Conservation (phyloP, 2,113 vertebrate genomes). For the Labeo catla region DNA sequence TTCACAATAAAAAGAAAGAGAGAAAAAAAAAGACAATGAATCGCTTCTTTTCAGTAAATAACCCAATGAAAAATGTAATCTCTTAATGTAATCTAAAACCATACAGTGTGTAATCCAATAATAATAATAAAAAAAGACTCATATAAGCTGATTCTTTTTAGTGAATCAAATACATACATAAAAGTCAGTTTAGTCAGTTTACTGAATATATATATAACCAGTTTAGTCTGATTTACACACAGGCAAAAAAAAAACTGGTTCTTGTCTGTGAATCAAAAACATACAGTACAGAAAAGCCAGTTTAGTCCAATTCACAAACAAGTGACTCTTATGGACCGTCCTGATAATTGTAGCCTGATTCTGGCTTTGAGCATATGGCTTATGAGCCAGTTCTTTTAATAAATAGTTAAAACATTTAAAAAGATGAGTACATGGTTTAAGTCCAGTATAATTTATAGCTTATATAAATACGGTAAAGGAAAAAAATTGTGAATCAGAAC, state of each 20-base stretch:
- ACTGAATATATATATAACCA: too few species aligned
- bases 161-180: too few species aligned
- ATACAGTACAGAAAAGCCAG: background rate
- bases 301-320: background rate
- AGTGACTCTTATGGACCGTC: background rate
- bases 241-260: background rate
- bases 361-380: background rate
- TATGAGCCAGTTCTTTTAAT: background rate
- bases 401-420: background rate
- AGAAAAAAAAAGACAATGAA: too few species aligned
- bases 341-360: background rate
- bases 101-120: too few species aligned
- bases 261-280: background rate
- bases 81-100: too few species aligned
- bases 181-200: too few species aligned
- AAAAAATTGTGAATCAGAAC: background rate
- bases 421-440: background rate
- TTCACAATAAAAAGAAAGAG: too few species aligned
- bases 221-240: too few species aligned
- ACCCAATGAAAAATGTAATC: too few species aligned
- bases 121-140: too few species aligned
- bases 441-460: background rate
- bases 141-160: too few species aligned
- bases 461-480: background rate
- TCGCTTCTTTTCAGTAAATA: too few species aligned